Conservation (phyloP, 1,140 invertebrate genomes). For the Gonioctena quinquepunctata region DNA sequence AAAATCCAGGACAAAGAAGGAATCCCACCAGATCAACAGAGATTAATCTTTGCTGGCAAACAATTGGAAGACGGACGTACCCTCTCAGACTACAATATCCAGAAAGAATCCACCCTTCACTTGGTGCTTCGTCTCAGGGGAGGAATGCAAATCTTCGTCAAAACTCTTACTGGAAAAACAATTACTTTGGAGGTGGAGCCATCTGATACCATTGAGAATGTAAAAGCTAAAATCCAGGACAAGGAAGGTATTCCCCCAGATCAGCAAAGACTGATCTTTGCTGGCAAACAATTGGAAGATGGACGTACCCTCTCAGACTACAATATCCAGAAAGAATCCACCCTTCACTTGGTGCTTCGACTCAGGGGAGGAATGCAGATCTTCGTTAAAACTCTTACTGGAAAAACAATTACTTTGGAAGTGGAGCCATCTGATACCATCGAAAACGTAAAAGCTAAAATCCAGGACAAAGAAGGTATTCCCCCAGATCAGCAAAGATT, state of each 20-base stretch:
- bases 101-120: slow-evolving; percentile 74
- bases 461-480: slow-evolving; percentile 74
- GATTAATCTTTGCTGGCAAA: slow-evolving; percentile 73
- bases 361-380: slow-evolving; percentile 70
- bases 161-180: slow-evolving; percentile 74
- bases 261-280: slow-evolving; percentile 66
- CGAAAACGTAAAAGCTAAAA: slow-evolving; percentile 78
- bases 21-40: slow-evolving; percentile 66
- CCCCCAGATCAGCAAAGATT: slow-evolving; percentile 72
- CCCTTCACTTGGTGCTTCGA: slow-evolving; percentile 67
- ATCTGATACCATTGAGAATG: slow-evolving; percentile 76
- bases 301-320: slow-evolving; percentile 66
- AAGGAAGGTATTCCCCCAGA: slow-evolving; percentile 69
- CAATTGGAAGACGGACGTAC: slow-evolving; percentile 82
- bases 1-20: slow-evolving; percentile 68
- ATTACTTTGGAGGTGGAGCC: slow-evolving; percentile 76
- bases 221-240: slow-evolving; percentile 78
- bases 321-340: slow-evolving; percentile 77
- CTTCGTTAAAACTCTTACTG: slow-evolving; percentile 73
- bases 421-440: slow-evolving; percentile 78
- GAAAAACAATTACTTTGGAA: slow-evolving; percentile 79
- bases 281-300: slow-evolving; percentile 71
- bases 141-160: slow-evolving; percentile 66
- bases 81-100: slow-evolving; percentile 76
- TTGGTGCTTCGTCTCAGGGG: slow-evolving; percentile 76